phyloP scores from a whole-genome alignment of 2,113 vertebrate genomes.

The Oryzias celebensis region DNA sequence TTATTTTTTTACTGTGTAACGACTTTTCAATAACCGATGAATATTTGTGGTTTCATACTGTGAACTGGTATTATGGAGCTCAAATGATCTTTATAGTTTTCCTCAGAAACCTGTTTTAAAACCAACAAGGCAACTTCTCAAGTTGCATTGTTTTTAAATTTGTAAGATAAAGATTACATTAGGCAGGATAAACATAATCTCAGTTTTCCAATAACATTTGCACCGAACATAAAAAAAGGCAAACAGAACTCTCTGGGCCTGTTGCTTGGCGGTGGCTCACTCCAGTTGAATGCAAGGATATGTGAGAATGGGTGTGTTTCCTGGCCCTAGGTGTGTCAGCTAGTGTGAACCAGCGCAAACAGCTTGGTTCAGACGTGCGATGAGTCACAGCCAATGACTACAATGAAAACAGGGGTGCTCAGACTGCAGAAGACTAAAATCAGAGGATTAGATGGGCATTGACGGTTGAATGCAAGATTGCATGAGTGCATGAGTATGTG shows the following conservation, averaged over 20 bases:
- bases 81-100: slow-evolving; percentile 3
- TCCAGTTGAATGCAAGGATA: slow-evolving; percentile 67
- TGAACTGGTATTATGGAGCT: slow-evolving; percentile 5
- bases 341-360: slow-evolving; percentile 72
- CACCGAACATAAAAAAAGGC: too few relatives aligned
- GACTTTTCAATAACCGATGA: slow-evolving; percentile 18
- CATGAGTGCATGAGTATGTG: slow-evolving; percentile 13
- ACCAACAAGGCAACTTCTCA: not conserved
- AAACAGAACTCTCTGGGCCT: not conserved
- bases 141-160: too few relatives aligned
- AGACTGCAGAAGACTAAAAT: slow-evolving; percentile 57
- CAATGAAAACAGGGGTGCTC: slow-evolving; percentile 70
- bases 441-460: slow-evolving; percentile 52
- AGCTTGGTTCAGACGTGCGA: slow-evolving; percentile 65
- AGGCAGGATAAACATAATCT: too few relatives aligned
- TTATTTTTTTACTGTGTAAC: not conserved
- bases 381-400: slow-evolving; percentile 77
- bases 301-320: slow-evolving; percentile 80
- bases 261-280: slow-evolving; percentile 24
- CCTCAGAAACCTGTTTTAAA: not conserved
- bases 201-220: too few relatives aligned
- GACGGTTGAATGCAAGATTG: slow-evolving; percentile 20
- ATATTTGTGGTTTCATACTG: slow-evolving; percentile 18
- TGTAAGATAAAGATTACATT: too few relatives aligned
- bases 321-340: slow-evolving; percentile 76